phyloP scores from a whole-genome alignment of 2,113 vertebrate genomes.

The Oenanthe melanoleuca region DNA sequence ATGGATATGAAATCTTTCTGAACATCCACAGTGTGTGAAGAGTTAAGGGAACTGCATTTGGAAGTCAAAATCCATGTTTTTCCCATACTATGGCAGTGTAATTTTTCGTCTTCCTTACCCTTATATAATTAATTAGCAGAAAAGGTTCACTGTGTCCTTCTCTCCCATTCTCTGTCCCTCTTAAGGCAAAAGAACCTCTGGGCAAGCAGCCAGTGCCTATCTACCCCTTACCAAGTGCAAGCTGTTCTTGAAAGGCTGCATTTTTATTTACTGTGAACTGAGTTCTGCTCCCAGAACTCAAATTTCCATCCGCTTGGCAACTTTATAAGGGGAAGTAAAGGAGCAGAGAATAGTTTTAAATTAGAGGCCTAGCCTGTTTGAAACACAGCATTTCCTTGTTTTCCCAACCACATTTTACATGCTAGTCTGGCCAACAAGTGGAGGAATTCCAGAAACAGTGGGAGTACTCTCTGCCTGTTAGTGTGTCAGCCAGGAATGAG shows the following conservation, averaged over 20 bases:
- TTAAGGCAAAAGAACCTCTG: not conserved
- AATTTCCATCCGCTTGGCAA: not conserved
- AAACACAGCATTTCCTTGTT: not conserved
- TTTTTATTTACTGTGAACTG: constrained; percentile 6
- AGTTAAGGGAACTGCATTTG: not conserved
- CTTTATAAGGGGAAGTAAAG: not conserved
- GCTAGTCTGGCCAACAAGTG: not conserved
- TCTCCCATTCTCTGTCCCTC: not conserved
- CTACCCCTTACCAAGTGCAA: constrained; percentile 14
- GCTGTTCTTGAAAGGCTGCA: constrained; percentile 23
- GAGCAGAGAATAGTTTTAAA: constrained; percentile 1
- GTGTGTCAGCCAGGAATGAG: not conserved
- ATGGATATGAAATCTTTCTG: not conserved
- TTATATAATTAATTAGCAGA: not conserved
- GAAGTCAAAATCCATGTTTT: not conserved
- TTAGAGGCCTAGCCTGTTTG: not conserved
- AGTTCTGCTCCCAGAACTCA: not conserved
- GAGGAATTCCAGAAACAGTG: not conserved
- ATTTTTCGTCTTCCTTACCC: not conserved
- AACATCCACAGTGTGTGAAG: not conserved
- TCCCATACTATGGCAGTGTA: not conserved
- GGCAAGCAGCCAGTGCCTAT: not conserved
- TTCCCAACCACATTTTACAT: not conserved
- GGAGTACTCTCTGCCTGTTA: not conserved
- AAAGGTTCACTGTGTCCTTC: not conserved